Conservation (phyloP, 2,888 invertebrate species). For the Punctoribates punctum region DNA sequence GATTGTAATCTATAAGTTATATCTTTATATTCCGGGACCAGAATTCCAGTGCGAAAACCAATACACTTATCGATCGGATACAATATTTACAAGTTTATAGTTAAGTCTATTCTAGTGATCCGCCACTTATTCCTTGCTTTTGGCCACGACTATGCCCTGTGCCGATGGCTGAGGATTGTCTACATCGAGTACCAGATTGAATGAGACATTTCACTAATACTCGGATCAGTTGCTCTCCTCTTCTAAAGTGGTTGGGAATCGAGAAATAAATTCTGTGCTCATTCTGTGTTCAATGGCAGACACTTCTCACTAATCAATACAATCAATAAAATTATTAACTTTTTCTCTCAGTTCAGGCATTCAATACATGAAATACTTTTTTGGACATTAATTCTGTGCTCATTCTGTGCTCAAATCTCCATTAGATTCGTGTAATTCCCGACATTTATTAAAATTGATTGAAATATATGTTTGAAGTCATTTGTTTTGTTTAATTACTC, state of each 20-base stretch:
- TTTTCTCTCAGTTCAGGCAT: background rate
- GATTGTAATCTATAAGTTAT: no score
- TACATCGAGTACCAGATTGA: background rate
- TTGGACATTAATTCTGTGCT: background rate
- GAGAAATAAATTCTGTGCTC: background rate
- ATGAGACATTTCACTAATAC: background rate
- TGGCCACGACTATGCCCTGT: background rate
- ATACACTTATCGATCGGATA: background rate
- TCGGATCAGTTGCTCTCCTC: background rate
- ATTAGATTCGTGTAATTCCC: background rate
- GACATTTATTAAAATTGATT: background rate
- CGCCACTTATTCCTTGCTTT: background rate
- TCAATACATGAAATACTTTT: background rate
- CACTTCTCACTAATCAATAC: background rate
- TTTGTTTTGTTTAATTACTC: no score
- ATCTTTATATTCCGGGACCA: background rate
- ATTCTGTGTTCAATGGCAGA: background rate
- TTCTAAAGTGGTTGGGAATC: background rate
- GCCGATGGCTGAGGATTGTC: no score
- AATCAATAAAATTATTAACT: conserved; percentile 8
- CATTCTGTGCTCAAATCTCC: background rate
- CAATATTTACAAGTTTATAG: background rate
- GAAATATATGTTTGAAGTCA: no score
- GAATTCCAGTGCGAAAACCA: background rate
- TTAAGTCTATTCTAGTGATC: background rate